Base-by-base conservation (phyloP, 2,797 vertebrate species). In the Lophius americanus region DNA sequence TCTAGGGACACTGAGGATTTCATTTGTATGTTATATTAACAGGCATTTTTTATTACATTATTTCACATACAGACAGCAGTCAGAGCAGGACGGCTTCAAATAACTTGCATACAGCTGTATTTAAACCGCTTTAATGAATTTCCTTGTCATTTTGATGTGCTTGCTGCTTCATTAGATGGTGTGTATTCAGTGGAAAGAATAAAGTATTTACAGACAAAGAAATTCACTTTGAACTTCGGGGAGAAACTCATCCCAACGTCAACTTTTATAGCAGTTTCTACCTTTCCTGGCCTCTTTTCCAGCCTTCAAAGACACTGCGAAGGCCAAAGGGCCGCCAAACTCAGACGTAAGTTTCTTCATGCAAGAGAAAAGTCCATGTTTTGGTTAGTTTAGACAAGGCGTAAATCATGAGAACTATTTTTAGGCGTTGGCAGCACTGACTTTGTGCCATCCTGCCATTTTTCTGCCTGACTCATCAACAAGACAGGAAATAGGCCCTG, bases 331-430 rank as follows among this genome's bases (percentile, higher is more conserved):
- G 61, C 59, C 51, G 59, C 56, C 59, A 51, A 64, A 60, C 49
- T 73, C 60, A 2, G 54, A 12, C 3, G 46, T 71, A 43, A 48
- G 63, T 63, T 68, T 75, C 70, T 72, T 82, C 50, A 84, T 74
- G 81, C 81, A 83, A 68, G 62, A 2, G 3, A 71, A 70, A 68
- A 62, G 70, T 77, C 75, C 79, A 64, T 5, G 60, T 80, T 84
- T 84, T 80, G 85, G 83, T 75, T 57, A 81, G 74, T 70, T 63
- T 70, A 79, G 84, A 82, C 79, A 43, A 85, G 83, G 79, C 74
- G 61, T 82, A 48, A 83, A 83, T 78, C 78, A 7, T 47, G 0
- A 41, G 37, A 52, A 37, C 70, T 85, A 79, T 81, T 81, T 81
- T 78, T 84, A 78, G 81, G 65, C 73, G 59, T 35, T 0, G 52